Conservation (phyloP, 1,140 invertebrate species). For the Panulirus ornatus region DNA sequence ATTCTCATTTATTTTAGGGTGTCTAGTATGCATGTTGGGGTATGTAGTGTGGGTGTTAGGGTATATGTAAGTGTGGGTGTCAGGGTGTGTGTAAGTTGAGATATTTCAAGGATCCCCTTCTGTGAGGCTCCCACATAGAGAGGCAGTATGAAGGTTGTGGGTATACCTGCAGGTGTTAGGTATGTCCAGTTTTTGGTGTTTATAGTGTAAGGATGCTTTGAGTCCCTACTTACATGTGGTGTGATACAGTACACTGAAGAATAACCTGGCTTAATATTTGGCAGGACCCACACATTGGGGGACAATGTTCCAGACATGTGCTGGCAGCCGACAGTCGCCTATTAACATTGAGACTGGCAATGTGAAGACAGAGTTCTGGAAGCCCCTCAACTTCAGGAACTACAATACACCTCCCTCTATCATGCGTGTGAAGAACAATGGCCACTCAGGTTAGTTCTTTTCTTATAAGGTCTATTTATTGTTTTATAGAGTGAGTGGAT, state of each 20-base stretch:
- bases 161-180: not conserved
- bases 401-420: constrained; percentile 68
- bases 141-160: not conserved
- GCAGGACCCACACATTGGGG: constrained; percentile 73
- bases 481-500: too few relatives aligned
- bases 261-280: not conserved
- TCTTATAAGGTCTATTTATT: too few relatives aligned
- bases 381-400: constrained; percentile 70
- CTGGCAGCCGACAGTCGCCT: constrained; percentile 69
- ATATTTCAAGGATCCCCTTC: not conserved
- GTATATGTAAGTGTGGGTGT: too few relatives aligned
- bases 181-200: not conserved
- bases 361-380: constrained; percentile 73
- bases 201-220: not conserved
- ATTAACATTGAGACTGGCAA: constrained; percentile 75
- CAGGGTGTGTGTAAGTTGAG: not conserved
- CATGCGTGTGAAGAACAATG: constrained; percentile 75
- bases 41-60: too few relatives aligned
- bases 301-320: constrained; percentile 65
- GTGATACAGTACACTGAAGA: not conserved
- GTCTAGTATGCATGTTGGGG: too few relatives aligned
- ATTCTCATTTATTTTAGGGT: too few relatives aligned
- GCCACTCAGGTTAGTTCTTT: constrained; percentile 71
- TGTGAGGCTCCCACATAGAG: not conserved
- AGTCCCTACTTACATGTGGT: not conserved